Base-by-base conservation (phyloP, 2,888 invertebrate species). In the Pollenia amentaria region DNA sequence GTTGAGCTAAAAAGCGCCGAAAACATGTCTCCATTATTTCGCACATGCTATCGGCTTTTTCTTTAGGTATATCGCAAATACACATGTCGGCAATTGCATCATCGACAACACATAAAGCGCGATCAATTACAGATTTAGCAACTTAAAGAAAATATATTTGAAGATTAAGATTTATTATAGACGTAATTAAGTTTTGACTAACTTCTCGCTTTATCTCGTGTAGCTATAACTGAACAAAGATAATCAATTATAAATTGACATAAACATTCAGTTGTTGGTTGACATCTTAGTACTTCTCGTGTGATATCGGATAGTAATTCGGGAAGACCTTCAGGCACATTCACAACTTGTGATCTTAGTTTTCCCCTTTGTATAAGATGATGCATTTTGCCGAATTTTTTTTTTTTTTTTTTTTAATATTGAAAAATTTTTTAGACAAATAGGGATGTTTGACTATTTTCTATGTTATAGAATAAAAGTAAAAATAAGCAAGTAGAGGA, bases 251-350 rank as follows among this genome's bases (percentile, higher is more conserved):
- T 95, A 90, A 96, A 97, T 73, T 94, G 93, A 91, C 95, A 95
- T 3, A 96, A 92, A 82, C 96, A 93, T 48, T 92, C 90, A 7
- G 90, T 89, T 40, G 90, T 89, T 0, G 97, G 97, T 90, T 96
- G 95, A 14, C 94, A 94, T 87, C 96, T 94, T n/a, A 97, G 91
- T 2, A 96, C 96, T 94, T 97, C 96, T 87, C 96, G 94, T 0
- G 96, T 95, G 87, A 97, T 96, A 91, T 97, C 97, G 64, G 94
- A 94, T 94, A 96, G 95, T 62, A 97, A 92, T 90, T 97, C 96
- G 8, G 94, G 94, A 4, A 97, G 92, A 0, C 96, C 97, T 77
- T 95, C 95, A 0, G 96, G 97, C 38, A 96, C 91, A 8, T 89
- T 89, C 11, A 93, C 90, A 0, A 91, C 90, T 86, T 92, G 91